A percentile compares a stretch with the other conserved stretches of the same genome.
Evolutionary conservation across 2,888 invertebrate species (phyloP).

Genomic region (Andrena camellia): DNA sequence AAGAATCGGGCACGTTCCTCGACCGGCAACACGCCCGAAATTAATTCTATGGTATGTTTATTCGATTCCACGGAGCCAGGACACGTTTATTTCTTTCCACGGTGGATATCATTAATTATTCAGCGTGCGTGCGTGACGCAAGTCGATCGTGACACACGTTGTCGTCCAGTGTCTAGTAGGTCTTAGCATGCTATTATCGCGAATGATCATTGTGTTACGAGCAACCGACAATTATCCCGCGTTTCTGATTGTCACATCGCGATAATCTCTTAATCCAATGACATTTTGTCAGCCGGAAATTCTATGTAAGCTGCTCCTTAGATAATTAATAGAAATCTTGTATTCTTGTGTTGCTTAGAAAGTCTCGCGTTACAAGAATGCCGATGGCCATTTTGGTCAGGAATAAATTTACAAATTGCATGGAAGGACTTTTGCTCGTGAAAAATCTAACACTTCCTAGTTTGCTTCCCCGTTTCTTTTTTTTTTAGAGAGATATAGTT

Average conservation of each 20-base stretch:
- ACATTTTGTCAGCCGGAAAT: conserved; percentile 51
- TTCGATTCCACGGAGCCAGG: conserved; percentile 17
- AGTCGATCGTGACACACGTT: conserved; percentile 56
- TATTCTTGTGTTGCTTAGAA: neutral
- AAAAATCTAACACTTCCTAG: too few species aligned
- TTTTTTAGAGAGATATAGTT: neutral
- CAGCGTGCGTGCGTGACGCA: conserved; percentile 59
- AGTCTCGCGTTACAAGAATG: too few species aligned
- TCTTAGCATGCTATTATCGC: conserved; percentile 59
- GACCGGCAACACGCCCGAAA: conserved; percentile 34
- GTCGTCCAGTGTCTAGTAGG: conserved; percentile 65
- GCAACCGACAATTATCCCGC: conserved; percentile 59
- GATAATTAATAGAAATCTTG: conserved; percentile 17
- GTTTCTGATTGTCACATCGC: conserved; percentile 46
- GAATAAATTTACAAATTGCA: too few species aligned
- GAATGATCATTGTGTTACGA: conserved; percentile 63
- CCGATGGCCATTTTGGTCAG: too few species aligned
- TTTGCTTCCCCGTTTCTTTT: neutral
- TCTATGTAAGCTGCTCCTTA: conserved; percentile 13
- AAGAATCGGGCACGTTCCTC: conserved; percentile 23
- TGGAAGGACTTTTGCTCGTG: too few species aligned
- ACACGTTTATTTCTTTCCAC: conserved; percentile 44
- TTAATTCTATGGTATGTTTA: conserved; percentile 35
- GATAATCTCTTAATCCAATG: conserved; percentile 64
- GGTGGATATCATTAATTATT: conserved; percentile 61